phyloP scores from a whole-genome alignment of 2,888 invertebrate species.

The Blomia tropicalis region DNA sequence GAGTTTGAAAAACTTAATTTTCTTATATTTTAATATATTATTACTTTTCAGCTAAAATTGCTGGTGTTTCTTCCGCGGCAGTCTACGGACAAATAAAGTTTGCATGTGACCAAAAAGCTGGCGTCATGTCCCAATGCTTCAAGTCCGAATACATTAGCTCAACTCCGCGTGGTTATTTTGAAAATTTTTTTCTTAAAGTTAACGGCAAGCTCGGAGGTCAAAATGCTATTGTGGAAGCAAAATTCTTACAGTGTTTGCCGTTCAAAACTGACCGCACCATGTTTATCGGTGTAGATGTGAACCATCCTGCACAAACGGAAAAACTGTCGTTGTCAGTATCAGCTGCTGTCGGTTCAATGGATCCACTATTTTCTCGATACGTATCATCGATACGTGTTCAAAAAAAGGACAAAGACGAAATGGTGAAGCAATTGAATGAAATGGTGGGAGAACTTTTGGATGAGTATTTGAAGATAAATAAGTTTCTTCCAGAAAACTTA shows the following conservation, averaged over 20 bases:
- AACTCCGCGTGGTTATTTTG: not conserved
- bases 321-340: slow-evolving; percentile 44
- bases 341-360: slow-evolving; percentile 57
- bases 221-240: slow-evolving; percentile 30
- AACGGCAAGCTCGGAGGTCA: slow-evolving; percentile 35
- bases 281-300: slow-evolving; percentile 76
- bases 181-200: slow-evolving; percentile 33
- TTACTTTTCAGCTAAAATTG: not conserved
- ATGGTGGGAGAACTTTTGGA: slow-evolving; percentile 51
- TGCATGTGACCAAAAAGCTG: not conserved
- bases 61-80: not conserved
- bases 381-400: slow-evolving; percentile 50
- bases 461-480: slow-evolving; percentile 40
- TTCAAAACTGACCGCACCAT: slow-evolving; percentile 44
- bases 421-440: slow-evolving; percentile 53
- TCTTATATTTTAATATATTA: not conserved
- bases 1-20: not conserved
- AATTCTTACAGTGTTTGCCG: slow-evolving; percentile 14
- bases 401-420: slow-evolving; percentile 50
- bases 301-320: slow-evolving; percentile 70
- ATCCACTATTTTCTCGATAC: slow-evolving; percentile 36
- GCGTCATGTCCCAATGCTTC: slow-evolving; percentile 1
- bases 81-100: not conserved
- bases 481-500: slow-evolving; percentile 45
- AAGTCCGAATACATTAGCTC: not conserved